A percentile compares a stretch with the other conserved stretches of the same genome.
These are phyloP conservation scores for Acanthoscelides obtectus DNA, from an alignment of 2,888 invertebrate genomes.

Conservation along the genomic window DNA sequence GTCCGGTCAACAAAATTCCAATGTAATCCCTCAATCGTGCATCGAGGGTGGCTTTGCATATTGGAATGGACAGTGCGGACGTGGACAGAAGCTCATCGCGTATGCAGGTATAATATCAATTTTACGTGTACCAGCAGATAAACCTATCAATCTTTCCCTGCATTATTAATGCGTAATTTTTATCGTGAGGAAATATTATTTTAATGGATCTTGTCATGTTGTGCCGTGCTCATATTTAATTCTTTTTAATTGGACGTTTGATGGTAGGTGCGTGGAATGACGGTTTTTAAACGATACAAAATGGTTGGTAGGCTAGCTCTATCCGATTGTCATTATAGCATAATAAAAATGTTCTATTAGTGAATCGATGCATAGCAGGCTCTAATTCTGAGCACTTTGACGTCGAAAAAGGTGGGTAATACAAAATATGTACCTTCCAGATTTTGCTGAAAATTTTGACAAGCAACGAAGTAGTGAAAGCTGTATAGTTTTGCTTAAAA, in stretches of 20 bases:
- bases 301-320: not conserved
- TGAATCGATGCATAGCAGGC: not conserved
- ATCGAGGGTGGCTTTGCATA: not conserved
- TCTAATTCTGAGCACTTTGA: no score
- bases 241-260: not conserved
- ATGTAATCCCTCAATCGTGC: not conserved
- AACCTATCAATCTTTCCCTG: slow-evolving; percentile 33
- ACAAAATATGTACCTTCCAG: no score
- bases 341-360: not conserved
- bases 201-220: slow-evolving; percentile 15
- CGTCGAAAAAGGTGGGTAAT: no score
- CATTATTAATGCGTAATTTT: slow-evolving; percentile 27
- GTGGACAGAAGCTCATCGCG: slow-evolving; percentile 14
- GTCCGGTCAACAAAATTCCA: not conserved
- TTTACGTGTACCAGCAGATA: slow-evolving; percentile 30
- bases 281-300: not conserved
- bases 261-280: not conserved
- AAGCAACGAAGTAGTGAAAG: no score
- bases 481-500: no score
- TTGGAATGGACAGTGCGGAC: slow-evolving; percentile 5
- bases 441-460: no score
- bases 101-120: slow-evolving; percentile 32
- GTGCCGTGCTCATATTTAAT: not conserved
- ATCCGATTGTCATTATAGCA: not conserved
- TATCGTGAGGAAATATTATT: slow-evolving; percentile 16